Percentiles rank a stretch among this genome's conserved stretches.
Evolutionary conservation across 1,140 invertebrate species (phyloP).

Genomic region (Condylostylus longicornis): DNA sequence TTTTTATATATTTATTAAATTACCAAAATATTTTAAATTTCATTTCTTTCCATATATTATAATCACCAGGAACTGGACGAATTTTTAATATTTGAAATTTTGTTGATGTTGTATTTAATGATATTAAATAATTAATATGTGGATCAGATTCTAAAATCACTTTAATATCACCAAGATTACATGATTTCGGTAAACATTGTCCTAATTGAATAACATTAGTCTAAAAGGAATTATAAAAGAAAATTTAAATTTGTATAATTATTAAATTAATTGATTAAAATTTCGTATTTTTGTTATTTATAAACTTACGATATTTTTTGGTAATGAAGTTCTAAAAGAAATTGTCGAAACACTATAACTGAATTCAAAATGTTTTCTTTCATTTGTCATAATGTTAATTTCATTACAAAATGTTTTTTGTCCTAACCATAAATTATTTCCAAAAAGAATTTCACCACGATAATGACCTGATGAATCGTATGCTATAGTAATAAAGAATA

Average conservation of each 20-base stretch:
- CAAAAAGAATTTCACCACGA: conserved; percentile 60
- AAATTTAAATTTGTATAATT: neutral
- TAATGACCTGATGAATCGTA: conserved; percentile 69
- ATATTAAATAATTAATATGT: conserved; percentile 24
- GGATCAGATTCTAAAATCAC: conserved; percentile 39
- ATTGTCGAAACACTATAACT: conserved; percentile 24
- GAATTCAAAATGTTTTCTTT: conserved; percentile 25
- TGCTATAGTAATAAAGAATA: conserved; percentile 40
- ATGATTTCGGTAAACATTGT: conserved; percentile 55
- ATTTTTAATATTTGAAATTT: conserved; percentile 41
- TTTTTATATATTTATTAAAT: too few relatives aligned
- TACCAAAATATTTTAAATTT: conserved; percentile 59
- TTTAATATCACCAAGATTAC: conserved; percentile 42
- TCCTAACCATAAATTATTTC: conserved; percentile 69
- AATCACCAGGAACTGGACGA: conserved; percentile 52
- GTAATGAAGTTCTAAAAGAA: conserved; percentile 12
- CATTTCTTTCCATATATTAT: conserved; percentile 45
- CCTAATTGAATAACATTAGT: conserved; percentile 49
- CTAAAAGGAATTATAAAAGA: conserved; percentile 31
- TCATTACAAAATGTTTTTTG: conserved; percentile 35
- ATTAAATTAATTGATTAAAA: neutral
- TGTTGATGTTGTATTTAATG: conserved; percentile 10
- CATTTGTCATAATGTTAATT: conserved; percentile 15
- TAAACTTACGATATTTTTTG: conserved; percentile 20
- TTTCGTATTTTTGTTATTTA: neutral